Percentiles rank a stretch among this genome's conserved stretches.
Conservation (phyloP, 1,140 invertebrate genomes). For the Meloidogyne floridensis region DNA sequence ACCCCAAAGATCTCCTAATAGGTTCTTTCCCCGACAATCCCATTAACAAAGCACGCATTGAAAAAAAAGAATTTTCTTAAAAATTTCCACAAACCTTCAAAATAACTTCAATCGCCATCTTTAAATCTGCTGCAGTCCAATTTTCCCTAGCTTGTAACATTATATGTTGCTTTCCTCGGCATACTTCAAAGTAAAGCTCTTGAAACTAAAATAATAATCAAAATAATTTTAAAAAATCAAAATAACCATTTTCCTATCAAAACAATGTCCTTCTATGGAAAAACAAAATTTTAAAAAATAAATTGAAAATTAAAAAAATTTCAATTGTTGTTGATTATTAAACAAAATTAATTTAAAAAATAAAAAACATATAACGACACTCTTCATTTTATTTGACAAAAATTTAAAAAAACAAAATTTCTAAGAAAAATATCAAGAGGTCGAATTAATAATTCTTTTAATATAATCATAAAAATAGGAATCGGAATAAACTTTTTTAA, state of each 20-base stretch:
- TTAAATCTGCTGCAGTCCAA: conserved; percentile 47
- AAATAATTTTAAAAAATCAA: conserved; percentile 13
- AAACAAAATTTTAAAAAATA: background rate
- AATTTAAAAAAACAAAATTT: no score
- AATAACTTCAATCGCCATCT: conserved; percentile 50
- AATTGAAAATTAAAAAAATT: background rate
- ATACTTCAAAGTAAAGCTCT: conserved; percentile 57
- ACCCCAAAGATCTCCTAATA: no score
- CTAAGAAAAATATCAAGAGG: no score
- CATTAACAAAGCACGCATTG: no score
- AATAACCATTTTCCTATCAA: conserved; percentile 22
- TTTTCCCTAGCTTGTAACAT: conserved; percentile 43
- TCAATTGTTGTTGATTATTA: no score
- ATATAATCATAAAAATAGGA: no score
- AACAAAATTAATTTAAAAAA: background rate
- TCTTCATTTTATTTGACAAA: no score
- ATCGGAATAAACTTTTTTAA: no score
- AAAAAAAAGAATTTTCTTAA: no score
- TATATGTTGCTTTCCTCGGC: conserved; percentile 52
- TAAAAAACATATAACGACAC: background rate
- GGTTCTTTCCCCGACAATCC: no score
- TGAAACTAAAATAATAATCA: conserved; percentile 25
- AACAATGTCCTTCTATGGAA: background rate
- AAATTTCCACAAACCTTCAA: conserved; percentile 37
- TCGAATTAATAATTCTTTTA: no score